phyloP scores from a whole-genome alignment of 2,797 vertebrate species.

The Schizopygopsis pylzovi region DNA sequence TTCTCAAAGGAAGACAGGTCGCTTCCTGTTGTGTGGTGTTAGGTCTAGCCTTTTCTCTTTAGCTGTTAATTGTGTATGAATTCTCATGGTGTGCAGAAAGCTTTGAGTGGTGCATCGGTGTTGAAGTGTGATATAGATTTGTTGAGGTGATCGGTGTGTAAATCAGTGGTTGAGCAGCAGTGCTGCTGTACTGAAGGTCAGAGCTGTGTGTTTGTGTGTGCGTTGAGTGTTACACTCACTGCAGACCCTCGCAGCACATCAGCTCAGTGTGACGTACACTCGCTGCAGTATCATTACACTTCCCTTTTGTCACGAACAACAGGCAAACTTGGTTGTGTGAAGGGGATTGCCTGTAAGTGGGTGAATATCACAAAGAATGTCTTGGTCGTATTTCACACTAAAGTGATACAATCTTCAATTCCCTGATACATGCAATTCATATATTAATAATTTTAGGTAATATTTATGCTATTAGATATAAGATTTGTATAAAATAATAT shows the following conservation, averaged over 20 bases:
- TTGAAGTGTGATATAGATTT: background rate
- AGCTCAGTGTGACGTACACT: background rate
- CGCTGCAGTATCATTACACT: conserved; percentile 31
- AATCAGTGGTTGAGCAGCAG: background rate
- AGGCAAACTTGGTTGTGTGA: background rate
- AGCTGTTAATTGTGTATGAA: conserved; percentile 1
- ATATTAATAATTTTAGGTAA: background rate
- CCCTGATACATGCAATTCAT: background rate
- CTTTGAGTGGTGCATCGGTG: background rate
- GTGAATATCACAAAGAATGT: background rate
- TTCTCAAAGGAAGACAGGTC: background rate
- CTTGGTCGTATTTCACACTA: background rate
- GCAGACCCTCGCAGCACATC: conserved; percentile 23
- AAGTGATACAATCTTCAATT: background rate
- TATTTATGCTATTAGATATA: too few species aligned
- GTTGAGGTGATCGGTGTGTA: conserved; percentile 4
- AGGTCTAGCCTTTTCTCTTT: background rate
- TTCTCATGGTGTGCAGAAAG: background rate
- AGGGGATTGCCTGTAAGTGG: background rate
- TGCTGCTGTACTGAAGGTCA: conserved; percentile 52
- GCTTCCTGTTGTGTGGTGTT: background rate
- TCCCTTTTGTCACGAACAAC: conserved; percentile 6
- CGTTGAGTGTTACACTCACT: conserved; percentile 19
- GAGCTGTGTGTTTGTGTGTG: conserved; percentile 21
- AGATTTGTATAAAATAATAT: too few species aligned